Conservation (phyloP, 1,140 invertebrate species). For the Zelostemma sp. region DNA sequence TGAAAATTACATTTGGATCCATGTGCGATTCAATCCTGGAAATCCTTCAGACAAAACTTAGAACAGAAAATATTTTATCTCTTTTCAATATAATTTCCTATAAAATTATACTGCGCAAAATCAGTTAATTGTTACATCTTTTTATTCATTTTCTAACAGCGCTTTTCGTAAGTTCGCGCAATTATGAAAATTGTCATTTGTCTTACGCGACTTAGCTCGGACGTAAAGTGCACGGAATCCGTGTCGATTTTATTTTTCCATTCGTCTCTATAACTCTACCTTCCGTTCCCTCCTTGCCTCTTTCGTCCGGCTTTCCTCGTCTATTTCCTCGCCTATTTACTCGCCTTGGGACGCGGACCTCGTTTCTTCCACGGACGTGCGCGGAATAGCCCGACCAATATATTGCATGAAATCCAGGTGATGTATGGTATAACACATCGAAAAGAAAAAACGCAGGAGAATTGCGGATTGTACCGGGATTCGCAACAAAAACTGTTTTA, state of each 20-base stretch:
- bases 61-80: too few species aligned
- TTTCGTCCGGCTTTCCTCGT: too few species aligned
- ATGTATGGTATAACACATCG: constrained; percentile 22
- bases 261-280: constrained; percentile 10
- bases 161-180: constrained; percentile 16
- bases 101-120: too few species aligned
- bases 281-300: constrained; percentile 8
- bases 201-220: constrained; percentile 6
- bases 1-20: background rate
- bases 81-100: too few species aligned
- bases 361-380: constrained; percentile 48
- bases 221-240: background rate
- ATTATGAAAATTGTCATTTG: constrained; percentile 26
- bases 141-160: too few species aligned
- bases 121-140: too few species aligned
- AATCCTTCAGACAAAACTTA: too few species aligned
- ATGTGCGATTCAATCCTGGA: too few species aligned
- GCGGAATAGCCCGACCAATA: constrained; percentile 35
- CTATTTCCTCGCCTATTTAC: constrained; percentile 36
- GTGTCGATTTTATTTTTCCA: constrained; percentile 25
- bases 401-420: constrained; percentile 37
- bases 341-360: constrained; percentile 39
- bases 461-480: background rate
- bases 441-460: constrained; percentile 26
- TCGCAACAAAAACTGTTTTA: background rate